phyloP scores from a whole-genome alignment of 2,888 invertebrate species.

The Drosophila hamatofila region DNA sequence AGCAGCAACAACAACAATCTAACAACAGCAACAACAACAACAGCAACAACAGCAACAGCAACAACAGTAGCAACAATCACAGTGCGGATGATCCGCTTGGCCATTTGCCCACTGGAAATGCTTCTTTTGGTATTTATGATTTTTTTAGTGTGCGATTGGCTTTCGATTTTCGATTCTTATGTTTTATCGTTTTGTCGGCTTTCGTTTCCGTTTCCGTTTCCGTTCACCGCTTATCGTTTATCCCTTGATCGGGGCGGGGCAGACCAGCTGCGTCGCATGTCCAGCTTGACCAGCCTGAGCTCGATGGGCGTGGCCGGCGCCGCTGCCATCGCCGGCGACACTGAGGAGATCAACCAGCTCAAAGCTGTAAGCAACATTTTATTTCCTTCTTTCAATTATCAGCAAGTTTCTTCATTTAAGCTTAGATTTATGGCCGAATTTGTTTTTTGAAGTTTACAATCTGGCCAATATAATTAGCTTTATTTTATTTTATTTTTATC shows the following conservation, averaged over 20 bases:
- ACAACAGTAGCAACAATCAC: conserved; percentile 44
- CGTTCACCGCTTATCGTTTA: conserved; percentile 14
- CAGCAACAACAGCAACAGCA: conserved; percentile 32
- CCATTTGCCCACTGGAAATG: conserved; percentile 82
- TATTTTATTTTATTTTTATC: no score
- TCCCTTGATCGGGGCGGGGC: conserved; percentile 19
- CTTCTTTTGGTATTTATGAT: conserved; percentile 82
- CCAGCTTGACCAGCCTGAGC: conserved; percentile 69
- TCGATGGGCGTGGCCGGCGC: conserved; percentile 64
- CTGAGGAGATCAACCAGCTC: conserved; percentile 85
- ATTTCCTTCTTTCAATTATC: neutral
- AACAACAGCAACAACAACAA: conserved; percentile 44
- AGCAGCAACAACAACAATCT: conserved; percentile 49
- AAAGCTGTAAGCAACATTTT: conserved; percentile 84
- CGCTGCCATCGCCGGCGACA: conserved; percentile 74
- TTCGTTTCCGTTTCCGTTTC: conserved; percentile 24
- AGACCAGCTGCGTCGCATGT: conserved; percentile 85
- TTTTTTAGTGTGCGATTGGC: conserved; percentile 32
- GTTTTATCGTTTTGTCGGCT: conserved; percentile 24
- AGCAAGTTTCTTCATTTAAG: neutral
- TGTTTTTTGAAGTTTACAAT: neutral
- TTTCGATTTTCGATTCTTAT: conserved; percentile 36
- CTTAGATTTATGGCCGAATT: neutral
- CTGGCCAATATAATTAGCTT: no score
- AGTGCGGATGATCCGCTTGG: conserved; percentile 77